Evolutionary conservation across 2,113 vertebrate genomes (phyloP).

Genomic region (Brachyistius frenatus): DNA sequence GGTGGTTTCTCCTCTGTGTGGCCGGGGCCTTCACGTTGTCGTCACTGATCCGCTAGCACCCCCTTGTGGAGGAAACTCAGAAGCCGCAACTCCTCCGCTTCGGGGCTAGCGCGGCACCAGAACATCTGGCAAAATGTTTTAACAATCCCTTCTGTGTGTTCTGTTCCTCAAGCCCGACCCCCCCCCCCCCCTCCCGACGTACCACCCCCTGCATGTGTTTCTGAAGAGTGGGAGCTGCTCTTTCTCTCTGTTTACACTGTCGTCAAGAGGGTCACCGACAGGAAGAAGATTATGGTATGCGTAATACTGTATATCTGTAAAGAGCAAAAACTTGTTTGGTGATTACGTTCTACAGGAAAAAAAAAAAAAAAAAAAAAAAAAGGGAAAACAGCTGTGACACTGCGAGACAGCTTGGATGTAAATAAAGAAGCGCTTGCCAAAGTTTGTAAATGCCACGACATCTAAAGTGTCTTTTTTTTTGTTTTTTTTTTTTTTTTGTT

Average conservation of each 20-base stretch:
- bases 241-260: slow-evolving; percentile 67
- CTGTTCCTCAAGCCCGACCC: slow-evolving; percentile 28
- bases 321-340: slow-evolving; percentile 60
- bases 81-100: slow-evolving; percentile 53
- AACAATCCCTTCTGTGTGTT: slow-evolving; percentile 52
- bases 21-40: slow-evolving; percentile 59
- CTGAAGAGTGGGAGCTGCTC: slow-evolving; percentile 65
- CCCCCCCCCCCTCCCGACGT: slow-evolving; percentile 34
- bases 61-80: slow-evolving; percentile 64
- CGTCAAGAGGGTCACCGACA: slow-evolving; percentile 54
- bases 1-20: slow-evolving; percentile 53
- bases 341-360: slow-evolving; percentile 53
- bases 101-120: neutral
- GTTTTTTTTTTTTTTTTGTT: too few relatives aligned
- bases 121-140: slow-evolving; percentile 21
- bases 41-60: slow-evolving; percentile 66
- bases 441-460: slow-evolving; percentile 84
- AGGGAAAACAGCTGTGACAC: slow-evolving; percentile 78
- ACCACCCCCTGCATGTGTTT: slow-evolving; percentile 74
- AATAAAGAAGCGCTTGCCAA: slow-evolving; percentile 89
- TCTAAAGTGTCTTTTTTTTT: slow-evolving; percentile 62
- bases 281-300: slow-evolving; percentile 46
- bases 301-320: slow-evolving; percentile 62
- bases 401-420: slow-evolving; percentile 84
- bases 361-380: slow-evolving; percentile 32